Evolutionary conservation across 2,888 invertebrate species (phyloP), one percentile per base, ranked within the genome.

Genomic region (Yponomeuta cagnagella): DNA sequence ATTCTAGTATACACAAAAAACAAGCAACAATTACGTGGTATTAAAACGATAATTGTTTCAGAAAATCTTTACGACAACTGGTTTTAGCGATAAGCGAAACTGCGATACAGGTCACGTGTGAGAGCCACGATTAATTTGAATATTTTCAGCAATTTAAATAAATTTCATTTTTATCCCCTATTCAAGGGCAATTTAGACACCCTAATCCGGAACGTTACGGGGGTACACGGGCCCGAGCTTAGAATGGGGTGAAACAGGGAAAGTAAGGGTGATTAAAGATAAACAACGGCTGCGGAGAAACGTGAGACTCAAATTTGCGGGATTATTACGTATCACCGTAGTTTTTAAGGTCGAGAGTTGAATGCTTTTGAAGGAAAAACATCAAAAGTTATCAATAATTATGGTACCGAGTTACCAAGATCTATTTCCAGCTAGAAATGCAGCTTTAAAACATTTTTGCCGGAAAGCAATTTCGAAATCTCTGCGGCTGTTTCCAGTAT

Each of bases 261-360:
- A 88, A 88, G 82, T 83, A 85, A 84, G 88, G 90, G 88, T 84
- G 90, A 89, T 90, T 87, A 87, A 88, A 90, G 90, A 91, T 91
- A 91, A 91, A 91, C 89, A 89, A 85, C 82, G 82, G 81, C 78
- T 81, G 74, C 72, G 71, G 74, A 75, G 79, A 78, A 84, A 84
- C 85, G 82, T 82, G 80, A 79, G 79, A 80, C 80, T 74, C 75
- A 78, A 88, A 90, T 91, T 90, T 88, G 86, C 87, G 30, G 43
- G 68, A 52, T 69, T 69, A 69, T 52, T 69, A 52, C 52, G 23
- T 68, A 69, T 69, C 33, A 15, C 68, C 37, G 33, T 68, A 33
- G 48, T 4, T 12, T 58, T 58, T 58, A 65, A 23, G 65, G 33
- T 31, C 65, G 31, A 65, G n/a, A 23, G 30, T 65, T 23, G 65